Evolutionary conservation across 2,113 vertebrate genomes (phyloP), one percentile per base, ranked within the genome.

Genomic region (Tonatia bakeri): DNA sequence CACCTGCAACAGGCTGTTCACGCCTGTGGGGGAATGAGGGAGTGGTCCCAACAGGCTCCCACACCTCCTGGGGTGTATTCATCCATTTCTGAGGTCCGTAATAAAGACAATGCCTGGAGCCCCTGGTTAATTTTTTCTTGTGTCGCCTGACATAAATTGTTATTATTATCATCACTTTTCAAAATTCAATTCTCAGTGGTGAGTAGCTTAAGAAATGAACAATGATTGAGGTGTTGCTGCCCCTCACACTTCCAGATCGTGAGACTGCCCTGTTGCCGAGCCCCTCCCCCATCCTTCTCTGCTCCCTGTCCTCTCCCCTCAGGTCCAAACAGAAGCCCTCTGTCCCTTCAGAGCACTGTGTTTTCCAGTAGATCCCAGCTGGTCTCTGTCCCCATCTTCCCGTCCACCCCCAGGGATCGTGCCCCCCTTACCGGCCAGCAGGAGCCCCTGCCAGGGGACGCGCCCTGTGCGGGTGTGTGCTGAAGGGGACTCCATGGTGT

Each of bases 401-500:
- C 0, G 0, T 61, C 28, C 1, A 20, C 20, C 12, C 52, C 36
- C 10, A 52, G 22, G 67, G 15, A 20, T n/a, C 7, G 12, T n/a
- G 43, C 12, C 43, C 31, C 89, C 72, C 28, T 95, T 45, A 93
- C 91, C 40, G 14, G 75, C 50, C 56, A 81, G 75, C 38, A 94
- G 82, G 26, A 73, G 31, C 33, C 67, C 10, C 38, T 15, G 47
- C 56, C 73, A 61, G 75, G 38, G 45, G 12, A 24, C 0, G 0
- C 0, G 20, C 4, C 13, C 0, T 59, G 14, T 59, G 69, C 0
- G 3, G 47, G 28, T 1, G 61, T 17, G 4, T 17, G 6, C 33
- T 31, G 50, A 61, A 22, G 40, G 12, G 20, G 36, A 1, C 80
- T 36, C 31, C 91, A 90, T 85, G 70, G 40, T 2, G 40, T 36